Conservation (phyloP, 2,797 vertebrate genomes). For the Trachurus trachurus region DNA sequence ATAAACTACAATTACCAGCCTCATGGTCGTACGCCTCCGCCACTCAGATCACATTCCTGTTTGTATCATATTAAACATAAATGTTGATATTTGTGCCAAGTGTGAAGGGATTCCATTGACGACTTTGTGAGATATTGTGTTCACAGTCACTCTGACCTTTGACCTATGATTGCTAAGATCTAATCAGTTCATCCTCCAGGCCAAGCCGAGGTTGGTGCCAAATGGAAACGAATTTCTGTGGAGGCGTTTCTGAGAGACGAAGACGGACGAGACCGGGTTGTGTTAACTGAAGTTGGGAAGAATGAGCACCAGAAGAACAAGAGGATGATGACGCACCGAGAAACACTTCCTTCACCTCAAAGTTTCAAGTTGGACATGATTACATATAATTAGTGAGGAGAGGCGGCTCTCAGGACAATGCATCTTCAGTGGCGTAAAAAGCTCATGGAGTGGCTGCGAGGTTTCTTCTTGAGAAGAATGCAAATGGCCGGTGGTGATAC, state of each 20-base stretch:
- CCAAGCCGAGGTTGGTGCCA: too few species aligned
- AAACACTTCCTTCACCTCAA: conserved; percentile 10
- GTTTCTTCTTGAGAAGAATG: conserved; percentile 26
- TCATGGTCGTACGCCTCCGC: background rate
- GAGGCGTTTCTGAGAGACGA: too few species aligned
- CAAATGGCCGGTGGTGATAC: background rate
- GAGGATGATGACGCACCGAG: conserved; percentile 40
- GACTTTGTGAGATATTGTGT: too few species aligned
- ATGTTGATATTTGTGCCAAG: too few species aligned
- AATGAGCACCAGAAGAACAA: conserved; percentile 6
- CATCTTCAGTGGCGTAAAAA: conserved; percentile 21
- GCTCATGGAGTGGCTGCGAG: conserved; percentile 6
- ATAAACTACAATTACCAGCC: background rate
- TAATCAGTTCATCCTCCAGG: too few species aligned
- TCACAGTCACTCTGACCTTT: too few species aligned
- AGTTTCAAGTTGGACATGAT: conserved; percentile 53
- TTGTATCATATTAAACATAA: too few species aligned
- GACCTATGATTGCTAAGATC: too few species aligned
- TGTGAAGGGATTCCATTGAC: too few species aligned
- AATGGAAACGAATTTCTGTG: too few species aligned
- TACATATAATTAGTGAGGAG: conserved; percentile 57
- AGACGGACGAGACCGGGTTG: too few species aligned
- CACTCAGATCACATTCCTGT: too few species aligned
- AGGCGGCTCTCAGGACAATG: conserved; percentile 40
- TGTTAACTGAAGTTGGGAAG: background rate